Evolutionary conservation across 2,797 vertebrate species (phyloP).

Genomic region (Bryconaethiops microstoma): DNA sequence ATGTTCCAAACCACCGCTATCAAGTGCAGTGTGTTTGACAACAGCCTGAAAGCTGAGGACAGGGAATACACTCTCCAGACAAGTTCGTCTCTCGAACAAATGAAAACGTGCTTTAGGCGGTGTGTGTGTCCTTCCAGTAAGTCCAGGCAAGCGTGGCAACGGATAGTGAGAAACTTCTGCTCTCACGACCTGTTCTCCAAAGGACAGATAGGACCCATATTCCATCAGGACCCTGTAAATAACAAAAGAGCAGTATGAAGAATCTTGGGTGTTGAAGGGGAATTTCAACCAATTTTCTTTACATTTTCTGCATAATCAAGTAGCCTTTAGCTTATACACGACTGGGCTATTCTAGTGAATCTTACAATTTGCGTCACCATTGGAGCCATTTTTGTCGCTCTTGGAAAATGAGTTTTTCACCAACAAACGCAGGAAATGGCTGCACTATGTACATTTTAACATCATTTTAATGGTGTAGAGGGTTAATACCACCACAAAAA

Average conservation of each 20-base stretch:
- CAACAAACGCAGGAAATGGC: no score
- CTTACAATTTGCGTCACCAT: no score
- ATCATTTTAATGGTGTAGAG: no score
- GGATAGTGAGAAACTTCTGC: neutral
- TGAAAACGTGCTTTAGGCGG: neutral
- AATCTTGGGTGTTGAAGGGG: no score
- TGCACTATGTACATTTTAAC: no score
- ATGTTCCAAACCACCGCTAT: constrained; percentile 27
- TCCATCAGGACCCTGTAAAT: neutral
- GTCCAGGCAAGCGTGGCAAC: neutral
- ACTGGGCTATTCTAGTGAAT: no score
- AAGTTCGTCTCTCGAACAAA: constrained; percentile 1
- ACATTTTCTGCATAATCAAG: no score
- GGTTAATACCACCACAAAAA: no score
- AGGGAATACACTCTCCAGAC: constrained; percentile 28
- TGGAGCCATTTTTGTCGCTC: no score
- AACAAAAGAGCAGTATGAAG: neutral
- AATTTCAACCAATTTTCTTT: no score
- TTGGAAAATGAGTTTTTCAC: no score
- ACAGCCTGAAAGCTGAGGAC: constrained; percentile 32
- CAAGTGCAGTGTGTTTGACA: constrained; percentile 28
- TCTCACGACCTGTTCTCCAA: neutral
- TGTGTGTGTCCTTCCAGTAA: neutral
- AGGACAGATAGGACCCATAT: neutral
- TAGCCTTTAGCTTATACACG: no score